Conservation (phyloP, 2,888 invertebrate species). For the Pycnomerus fuliginosus region DNA sequence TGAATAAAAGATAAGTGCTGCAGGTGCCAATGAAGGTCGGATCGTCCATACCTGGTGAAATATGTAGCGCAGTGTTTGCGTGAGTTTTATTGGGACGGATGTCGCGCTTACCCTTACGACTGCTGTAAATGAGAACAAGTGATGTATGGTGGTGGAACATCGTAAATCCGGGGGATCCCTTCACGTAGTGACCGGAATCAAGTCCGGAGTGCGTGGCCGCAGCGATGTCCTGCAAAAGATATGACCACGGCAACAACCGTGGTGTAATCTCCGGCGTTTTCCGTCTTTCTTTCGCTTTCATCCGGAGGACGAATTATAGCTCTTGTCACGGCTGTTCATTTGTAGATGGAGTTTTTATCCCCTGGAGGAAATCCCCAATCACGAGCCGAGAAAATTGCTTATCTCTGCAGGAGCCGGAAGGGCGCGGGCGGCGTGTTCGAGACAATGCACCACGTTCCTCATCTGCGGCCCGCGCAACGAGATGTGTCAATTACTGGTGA, state of each 20-base stretch:
- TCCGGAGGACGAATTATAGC: constrained; percentile 63
- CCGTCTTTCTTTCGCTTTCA: constrained; percentile 50
- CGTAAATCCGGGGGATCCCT: constrained; percentile 39
- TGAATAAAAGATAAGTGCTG: too few species aligned
- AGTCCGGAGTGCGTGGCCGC: constrained; percentile 7
- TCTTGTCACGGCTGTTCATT: constrained; percentile 71
- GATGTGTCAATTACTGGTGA: constrained; percentile 48
- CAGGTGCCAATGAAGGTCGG: not conserved
- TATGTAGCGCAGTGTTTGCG: constrained; percentile 24
- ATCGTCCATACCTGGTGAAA: constrained; percentile 2
- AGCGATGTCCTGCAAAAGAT: constrained; percentile 32
- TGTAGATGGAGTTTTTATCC: constrained; percentile 70
- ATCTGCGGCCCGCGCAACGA: constrained; percentile 32
- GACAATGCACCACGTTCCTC: constrained; percentile 38
- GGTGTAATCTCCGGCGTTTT: constrained; percentile 41
- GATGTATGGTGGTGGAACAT: constrained; percentile 39
- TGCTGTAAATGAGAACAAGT: constrained; percentile 43
- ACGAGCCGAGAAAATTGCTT: constrained; percentile 70
- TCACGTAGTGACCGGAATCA: constrained; percentile 15
- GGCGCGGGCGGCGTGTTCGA: constrained; percentile 35
- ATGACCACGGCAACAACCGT: constrained; percentile 35
- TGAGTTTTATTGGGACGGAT: constrained; percentile 43
- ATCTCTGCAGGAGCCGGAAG: constrained; percentile 52
- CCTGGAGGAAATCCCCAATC: constrained; percentile 66
- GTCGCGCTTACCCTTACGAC: constrained; percentile 41